Evolutionary conservation across 2,888 invertebrate species (phyloP), one percentile per base, ranked within the genome.

Genomic region (Anodontia alba): DNA sequence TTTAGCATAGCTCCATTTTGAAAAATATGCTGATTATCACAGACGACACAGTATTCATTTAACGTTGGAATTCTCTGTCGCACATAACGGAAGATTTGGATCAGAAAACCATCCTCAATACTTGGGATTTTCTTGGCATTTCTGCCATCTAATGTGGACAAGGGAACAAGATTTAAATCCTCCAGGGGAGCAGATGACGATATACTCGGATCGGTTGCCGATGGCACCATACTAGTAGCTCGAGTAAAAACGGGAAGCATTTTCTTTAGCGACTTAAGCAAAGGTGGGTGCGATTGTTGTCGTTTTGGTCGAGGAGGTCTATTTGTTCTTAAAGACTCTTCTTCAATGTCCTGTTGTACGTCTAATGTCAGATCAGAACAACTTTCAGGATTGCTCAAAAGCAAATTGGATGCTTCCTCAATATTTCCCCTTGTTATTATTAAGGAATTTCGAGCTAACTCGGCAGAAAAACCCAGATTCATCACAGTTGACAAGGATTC

Each of bases 1-100:
- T 93, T 93, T 51, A 93, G 87, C 93, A 93, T 93, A n/a, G 91
- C 91, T 66, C 91, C 90, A 87, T 91, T 93, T 78, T 92, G 90
- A 88, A 93, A 93, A 74, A 92, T 89, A 87, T 93, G 93, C 3
- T 89, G 90, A 75, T 92, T 91, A 88, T 93, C 93, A 90, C 93
- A 93, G 51, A 93, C 90, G 12, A 93, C 92, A 84, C 93, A 93
- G 80, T 90, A 93, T 73, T 92, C 92, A 80, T 93, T 93, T 46
- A 93, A 78, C 5, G 92, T 93, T 1, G 89, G 90, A 29, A 93
- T 87, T 73, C 93, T 86, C 73, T 92, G 92, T 43, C 88, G 78
- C 0, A 88, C 88, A 83, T 93, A 93, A 38, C 83, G 86, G 82
- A 90, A 91, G 26, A 93, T 68, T 90, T 93, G 86, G 12, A 87